Percentiles rank a stretch among this genome's conserved stretches.
Evolutionary conservation across 2,113 vertebrate species (phyloP).

Genomic region (Neodontobutis hainanensis): DNA sequence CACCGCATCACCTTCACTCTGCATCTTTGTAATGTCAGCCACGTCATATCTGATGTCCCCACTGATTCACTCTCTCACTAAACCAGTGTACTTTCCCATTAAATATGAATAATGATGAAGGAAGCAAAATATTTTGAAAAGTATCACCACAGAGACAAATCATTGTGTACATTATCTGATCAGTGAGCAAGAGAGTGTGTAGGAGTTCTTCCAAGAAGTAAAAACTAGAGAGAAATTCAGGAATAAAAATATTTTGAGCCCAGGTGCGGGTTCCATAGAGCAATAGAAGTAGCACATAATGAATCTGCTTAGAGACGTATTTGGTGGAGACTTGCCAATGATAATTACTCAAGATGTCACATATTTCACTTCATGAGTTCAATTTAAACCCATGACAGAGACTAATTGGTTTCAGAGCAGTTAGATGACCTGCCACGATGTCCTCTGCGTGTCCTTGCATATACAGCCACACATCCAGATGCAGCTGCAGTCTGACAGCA

Average conservation of each 20-base stretch:
- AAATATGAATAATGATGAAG: background rate
- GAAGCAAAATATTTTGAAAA: no score
- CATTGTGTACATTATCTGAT: no score
- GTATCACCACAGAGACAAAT: no score
- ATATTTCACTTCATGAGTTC: constrained; percentile 13
- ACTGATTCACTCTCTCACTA: constrained; percentile 8
- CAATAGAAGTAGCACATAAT: background rate
- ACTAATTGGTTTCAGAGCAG: constrained; percentile 27
- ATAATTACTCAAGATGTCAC: background rate
- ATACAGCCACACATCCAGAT: constrained; percentile 31
- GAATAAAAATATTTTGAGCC: background rate
- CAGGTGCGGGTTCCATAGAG: background rate
- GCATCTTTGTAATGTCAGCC: constrained; percentile 14
- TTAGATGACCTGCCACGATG: constrained; percentile 30
- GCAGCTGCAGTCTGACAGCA: constrained; percentile 63
- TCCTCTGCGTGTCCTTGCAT: constrained; percentile 35
- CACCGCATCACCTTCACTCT: constrained; percentile 20
- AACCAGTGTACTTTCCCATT: background rate
- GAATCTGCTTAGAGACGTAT: constrained; percentile 8
- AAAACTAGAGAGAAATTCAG: background rate
- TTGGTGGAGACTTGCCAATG: constrained; percentile 1
- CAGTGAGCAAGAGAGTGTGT: no score
- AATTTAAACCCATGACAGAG: constrained; percentile 23
- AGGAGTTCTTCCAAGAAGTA: no score
- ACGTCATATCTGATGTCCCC: constrained; percentile 21